These are phyloP conservation scores for Archilochus colubris DNA, from an alignment of 2,113 vertebrate species.

Conservation along the genomic window DNA sequence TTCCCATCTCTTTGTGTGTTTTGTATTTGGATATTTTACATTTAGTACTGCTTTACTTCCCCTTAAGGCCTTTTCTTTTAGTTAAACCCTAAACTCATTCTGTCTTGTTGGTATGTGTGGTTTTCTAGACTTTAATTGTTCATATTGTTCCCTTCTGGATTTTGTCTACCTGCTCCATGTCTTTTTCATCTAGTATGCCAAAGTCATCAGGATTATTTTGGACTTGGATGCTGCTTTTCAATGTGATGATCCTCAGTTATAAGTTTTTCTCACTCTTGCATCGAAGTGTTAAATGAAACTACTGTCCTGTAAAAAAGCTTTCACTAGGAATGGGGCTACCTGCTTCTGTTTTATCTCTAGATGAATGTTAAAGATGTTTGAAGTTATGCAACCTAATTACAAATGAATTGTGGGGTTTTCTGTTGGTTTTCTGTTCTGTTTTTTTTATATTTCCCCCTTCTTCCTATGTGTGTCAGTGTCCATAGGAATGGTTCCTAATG, in stretches of 20 bases:
- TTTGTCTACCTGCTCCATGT: background rate
- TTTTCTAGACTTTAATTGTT: background rate
- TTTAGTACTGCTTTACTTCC: background rate
- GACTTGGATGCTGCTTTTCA: background rate
- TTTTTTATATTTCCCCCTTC: background rate
- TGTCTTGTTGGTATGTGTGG: background rate
- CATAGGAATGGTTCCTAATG: background rate
- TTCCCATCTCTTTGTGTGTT: background rate
- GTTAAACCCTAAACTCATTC: background rate
- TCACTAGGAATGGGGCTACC: background rate
- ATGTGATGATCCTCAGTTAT: background rate
- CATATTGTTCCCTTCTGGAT: background rate
- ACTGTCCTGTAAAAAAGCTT: background rate
- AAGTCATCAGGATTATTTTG: background rate
- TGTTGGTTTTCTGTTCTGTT: rapidly evolving
- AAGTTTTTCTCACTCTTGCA: background rate
- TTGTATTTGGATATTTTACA: background rate
- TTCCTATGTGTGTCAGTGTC: background rate
- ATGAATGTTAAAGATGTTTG: background rate
- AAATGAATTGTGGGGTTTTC: rapidly evolving
- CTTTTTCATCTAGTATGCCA: background rate
- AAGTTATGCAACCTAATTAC: background rate
- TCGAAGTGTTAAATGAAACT: background rate
- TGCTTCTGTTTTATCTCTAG: background rate
- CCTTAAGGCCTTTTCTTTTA: background rate